phyloP scores from a whole-genome alignment of 2,113 vertebrate species.

The Clarias gariepinus region DNA sequence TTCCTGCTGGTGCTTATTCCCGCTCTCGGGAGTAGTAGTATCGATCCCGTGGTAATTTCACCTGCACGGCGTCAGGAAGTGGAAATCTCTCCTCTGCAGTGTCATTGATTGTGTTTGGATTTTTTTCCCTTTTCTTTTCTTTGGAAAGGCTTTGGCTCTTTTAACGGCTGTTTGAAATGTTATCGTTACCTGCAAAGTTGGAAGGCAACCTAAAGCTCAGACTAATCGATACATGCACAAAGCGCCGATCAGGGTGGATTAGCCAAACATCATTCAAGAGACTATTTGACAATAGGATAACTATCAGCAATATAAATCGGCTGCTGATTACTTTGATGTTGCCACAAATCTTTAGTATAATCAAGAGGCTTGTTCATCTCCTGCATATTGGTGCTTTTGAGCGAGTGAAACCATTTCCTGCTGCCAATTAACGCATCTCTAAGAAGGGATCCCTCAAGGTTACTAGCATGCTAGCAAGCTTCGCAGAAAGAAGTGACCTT shows the following conservation, averaged over 20 bases:
- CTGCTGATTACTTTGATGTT: slow-evolving; percentile 14
- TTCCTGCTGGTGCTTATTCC: slow-evolving; percentile 23
- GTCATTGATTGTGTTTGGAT: slow-evolving; percentile 22
- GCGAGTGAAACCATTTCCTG: background rate
- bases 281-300: slow-evolving; percentile 24
- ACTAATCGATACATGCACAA: slow-evolving; percentile 28
- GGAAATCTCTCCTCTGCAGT: slow-evolving; percentile 24
- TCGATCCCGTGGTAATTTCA: slow-evolving; percentile 42
- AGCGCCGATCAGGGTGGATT: background rate
- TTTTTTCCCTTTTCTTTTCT: background rate
- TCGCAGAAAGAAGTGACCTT: slow-evolving; percentile 18
- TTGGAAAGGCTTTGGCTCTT: background rate
- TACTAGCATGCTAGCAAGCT: slow-evolving; percentile 9
- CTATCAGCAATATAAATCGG: slow-evolving; percentile 28
- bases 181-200: slow-evolving; percentile 12
- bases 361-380: background rate
- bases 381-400: background rate
- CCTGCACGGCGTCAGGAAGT: slow-evolving; percentile 27
- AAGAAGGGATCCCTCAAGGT: slow-evolving; percentile 11
- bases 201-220: slow-evolving; percentile 1
- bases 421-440: background rate
- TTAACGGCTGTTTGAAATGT: slow-evolving; percentile 13
- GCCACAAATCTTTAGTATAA: background rate
- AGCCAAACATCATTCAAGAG: slow-evolving; percentile 31
- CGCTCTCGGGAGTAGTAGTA: slow-evolving; percentile 29